Percentiles rank a stretch among this genome's conserved stretches.
Conservation (phyloP, 2,113 vertebrate genomes). For the Ia io region DNA sequence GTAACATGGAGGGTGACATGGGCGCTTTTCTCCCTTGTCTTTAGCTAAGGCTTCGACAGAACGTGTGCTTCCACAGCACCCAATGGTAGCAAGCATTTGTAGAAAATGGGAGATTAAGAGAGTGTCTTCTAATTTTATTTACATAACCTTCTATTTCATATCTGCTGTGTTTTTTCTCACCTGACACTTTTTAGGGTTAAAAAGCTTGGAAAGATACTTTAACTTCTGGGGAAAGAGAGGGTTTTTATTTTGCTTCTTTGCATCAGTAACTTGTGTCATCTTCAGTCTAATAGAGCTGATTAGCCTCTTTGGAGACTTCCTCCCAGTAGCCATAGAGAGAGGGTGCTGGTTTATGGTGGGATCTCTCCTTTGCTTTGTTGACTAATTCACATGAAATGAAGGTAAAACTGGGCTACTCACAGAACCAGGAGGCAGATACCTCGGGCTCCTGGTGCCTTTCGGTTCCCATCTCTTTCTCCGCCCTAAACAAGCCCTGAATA, state of each 20-base stretch:
- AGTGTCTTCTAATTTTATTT: background rate
- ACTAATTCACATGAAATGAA: slow-evolving; percentile 45
- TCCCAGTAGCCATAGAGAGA: slow-evolving; percentile 33
- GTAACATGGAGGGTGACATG: slow-evolving; percentile 50
- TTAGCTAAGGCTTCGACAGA: background rate
- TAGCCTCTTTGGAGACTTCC: slow-evolving; percentile 25
- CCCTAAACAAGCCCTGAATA: slow-evolving; percentile 52
- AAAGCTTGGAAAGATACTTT: background rate
- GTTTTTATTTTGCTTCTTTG: slow-evolving; percentile 15
- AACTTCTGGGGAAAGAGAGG: background rate
- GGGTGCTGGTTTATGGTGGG: slow-evolving; percentile 40
- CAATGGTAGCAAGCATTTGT: background rate
- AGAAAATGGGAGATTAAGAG: background rate
- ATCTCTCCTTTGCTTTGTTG: slow-evolving; percentile 39
- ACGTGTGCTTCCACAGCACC: background rate
- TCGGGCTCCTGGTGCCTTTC: background rate
- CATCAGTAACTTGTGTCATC: slow-evolving; percentile 21
- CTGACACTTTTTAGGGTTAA: background rate
- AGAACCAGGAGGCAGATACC: slow-evolving; percentile 19
- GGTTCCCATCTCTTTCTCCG: background rate
- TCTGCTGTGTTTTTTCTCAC: background rate
- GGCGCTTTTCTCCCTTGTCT: slow-evolving; percentile 37
- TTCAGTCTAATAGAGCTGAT: slow-evolving; percentile 32
- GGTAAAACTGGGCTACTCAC: background rate
- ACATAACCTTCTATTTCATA: background rate